phyloP scores from a whole-genome alignment of 2,888 invertebrate genomes.

The Patella pellucida region DNA sequence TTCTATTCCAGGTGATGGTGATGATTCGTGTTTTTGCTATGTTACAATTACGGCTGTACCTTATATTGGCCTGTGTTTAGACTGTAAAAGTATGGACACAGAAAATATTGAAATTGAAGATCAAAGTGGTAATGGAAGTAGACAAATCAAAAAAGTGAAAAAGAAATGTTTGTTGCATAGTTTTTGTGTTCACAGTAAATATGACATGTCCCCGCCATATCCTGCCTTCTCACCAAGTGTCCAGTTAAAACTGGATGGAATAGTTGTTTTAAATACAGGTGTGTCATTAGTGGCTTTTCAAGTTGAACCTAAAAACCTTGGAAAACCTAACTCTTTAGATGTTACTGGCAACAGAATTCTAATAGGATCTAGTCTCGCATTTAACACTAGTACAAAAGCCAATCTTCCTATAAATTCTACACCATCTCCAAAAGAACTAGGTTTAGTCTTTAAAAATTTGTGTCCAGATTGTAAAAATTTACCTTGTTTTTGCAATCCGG shows the following conservation, averaged over 20 bases:
- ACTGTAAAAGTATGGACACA: slow-evolving; percentile 70
- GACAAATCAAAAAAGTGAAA: not conserved
- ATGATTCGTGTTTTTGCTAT: slow-evolving; percentile 73
- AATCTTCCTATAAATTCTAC: not conserved
- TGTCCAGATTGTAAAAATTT: not conserved
- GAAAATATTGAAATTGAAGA: slow-evolving; percentile 31
- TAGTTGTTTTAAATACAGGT: slow-evolving; percentile 87
- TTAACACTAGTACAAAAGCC: not conserved
- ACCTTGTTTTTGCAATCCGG: not conserved
- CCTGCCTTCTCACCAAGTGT: slow-evolving; percentile 62
- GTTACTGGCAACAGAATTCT: not conserved
- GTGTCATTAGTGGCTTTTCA: slow-evolving; percentile 84
- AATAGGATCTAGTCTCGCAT: slow-evolving; percentile 2
- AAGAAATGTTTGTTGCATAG: slow-evolving; percentile 85
- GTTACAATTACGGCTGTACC: slow-evolving; percentile 80
- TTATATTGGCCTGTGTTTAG: slow-evolving; percentile 77
- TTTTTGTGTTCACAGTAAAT: slow-evolving; percentile 91
- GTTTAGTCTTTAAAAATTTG: not conserved
- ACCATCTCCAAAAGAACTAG: not conserved
- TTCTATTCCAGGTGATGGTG: slow-evolving; percentile 62
- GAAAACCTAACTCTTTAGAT: not conserved
- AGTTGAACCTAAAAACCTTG: slow-evolving; percentile 68
- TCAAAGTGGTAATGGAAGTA: not conserved
- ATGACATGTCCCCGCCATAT: slow-evolving; percentile 81
- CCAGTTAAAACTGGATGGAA: slow-evolving; percentile 73